phyloP scores from a whole-genome alignment of 2,888 invertebrate genomes.

The Oscheius sp. region DNA sequence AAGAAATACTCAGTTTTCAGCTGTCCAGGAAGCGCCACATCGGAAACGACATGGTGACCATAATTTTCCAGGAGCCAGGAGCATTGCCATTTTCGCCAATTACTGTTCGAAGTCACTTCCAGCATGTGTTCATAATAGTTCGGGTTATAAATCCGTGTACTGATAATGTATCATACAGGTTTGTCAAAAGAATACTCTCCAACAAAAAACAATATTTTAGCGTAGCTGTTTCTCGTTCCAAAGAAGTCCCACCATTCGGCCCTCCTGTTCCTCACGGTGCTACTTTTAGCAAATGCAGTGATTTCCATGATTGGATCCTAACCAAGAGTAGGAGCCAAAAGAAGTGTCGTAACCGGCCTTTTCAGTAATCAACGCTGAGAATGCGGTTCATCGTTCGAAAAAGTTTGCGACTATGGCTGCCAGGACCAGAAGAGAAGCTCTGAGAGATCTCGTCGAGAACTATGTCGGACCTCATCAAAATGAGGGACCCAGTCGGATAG shows the following conservation, averaged over 20 bases:
- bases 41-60: constrained; percentile 96
- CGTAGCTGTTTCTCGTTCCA: constrained; percentile 82
- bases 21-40: constrained; percentile 92
- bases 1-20: constrained; percentile 74
- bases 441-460: constrained; percentile 82
- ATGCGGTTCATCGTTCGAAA: constrained; percentile 93
- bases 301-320: constrained; percentile 92
- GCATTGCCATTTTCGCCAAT: constrained; percentile 90
- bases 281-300: constrained; percentile 87
- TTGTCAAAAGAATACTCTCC: constrained; percentile 33
- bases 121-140: constrained; percentile 94
- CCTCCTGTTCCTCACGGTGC: constrained; percentile 91
- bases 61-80: constrained; percentile 82
- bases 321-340: constrained; percentile 81
- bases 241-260: constrained; percentile 94
- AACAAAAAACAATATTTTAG: constrained; percentile 49
- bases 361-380: constrained; percentile 91
- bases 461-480: constrained; percentile 71
- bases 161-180: constrained; percentile 89
- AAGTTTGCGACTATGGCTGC: constrained; percentile 97
- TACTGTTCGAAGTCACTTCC: constrained; percentile 94
- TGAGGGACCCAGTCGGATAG: constrained; percentile 70
- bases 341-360: constrained; percentile 32
- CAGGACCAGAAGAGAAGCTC: constrained; percentile 91
- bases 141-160: constrained; percentile 89